Percentiles rank a stretch among this genome's conserved stretches.
Evolutionary conservation across 2,797 vertebrate genomes (phyloP).

Genomic region (Paramormyrops hopkinsi): DNA sequence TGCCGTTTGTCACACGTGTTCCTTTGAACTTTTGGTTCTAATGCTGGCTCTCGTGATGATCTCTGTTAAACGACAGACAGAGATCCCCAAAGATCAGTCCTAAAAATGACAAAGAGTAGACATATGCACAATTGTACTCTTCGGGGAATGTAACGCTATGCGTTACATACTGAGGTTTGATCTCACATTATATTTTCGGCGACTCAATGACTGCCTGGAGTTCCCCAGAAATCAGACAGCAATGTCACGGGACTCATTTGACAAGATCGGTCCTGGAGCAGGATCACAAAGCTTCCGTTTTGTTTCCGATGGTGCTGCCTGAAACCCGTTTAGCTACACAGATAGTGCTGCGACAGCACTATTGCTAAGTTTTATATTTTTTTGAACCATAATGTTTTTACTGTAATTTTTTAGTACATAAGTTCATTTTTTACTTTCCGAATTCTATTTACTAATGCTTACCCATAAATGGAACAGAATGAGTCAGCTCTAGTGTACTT

Average conservation of each 20-base stretch:
- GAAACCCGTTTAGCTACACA: neutral
- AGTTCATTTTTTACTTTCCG: neutral
- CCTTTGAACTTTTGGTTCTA: neutral
- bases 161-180: neutral
- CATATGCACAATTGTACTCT: neutral
- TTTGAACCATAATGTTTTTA: neutral
- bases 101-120: neutral
- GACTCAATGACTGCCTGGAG: neutral
- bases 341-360: neutral
- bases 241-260: neutral
- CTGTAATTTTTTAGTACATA: neutral
- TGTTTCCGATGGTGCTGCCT: neutral
- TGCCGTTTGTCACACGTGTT: neutral
- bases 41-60: neutral
- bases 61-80: neutral
- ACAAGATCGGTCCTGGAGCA: neutral
- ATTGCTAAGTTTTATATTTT: neutral
- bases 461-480: neutral
- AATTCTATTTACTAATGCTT: constrained; percentile 8
- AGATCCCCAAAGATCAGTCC: neutral
- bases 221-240: neutral
- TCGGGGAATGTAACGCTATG: neutral
- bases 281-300: neutral
- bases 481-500: constrained; percentile 1
- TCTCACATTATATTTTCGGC: neutral